phyloP scores from a whole-genome alignment of 2,888 invertebrate species.

The Tanytarsus gracilentus region DNA sequence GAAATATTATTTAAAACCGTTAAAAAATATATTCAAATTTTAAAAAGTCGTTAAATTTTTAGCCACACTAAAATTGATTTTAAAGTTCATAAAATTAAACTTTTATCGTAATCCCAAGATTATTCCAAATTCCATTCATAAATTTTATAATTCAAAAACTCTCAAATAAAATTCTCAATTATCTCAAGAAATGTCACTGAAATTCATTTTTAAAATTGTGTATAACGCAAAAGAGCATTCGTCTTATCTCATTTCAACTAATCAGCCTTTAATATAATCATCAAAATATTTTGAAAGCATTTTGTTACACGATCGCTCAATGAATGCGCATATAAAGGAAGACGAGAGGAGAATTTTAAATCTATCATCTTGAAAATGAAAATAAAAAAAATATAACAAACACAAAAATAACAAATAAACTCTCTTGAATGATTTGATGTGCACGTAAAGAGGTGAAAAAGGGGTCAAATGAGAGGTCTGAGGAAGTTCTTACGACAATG shows the following conservation, averaged over 20 bases:
- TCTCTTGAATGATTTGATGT: slow-evolving; percentile 1
- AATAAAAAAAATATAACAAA: neutral
- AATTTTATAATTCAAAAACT: too few relatives aligned
- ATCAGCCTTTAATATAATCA: slow-evolving; percentile 18
- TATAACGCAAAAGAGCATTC: slow-evolving; percentile 3
- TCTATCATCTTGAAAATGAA: slow-evolving; percentile 16
- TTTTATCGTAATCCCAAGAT: too few relatives aligned
- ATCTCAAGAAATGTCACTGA: too few relatives aligned
- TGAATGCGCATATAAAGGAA: too few relatives aligned
- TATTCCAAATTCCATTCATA: too few relatives aligned
- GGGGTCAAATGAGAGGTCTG: slow-evolving; percentile 24
- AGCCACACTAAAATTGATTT: too few relatives aligned
- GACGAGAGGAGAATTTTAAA: slow-evolving; percentile 8
- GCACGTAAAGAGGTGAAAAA: slow-evolving; percentile 18
- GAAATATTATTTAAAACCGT: too few relatives aligned
- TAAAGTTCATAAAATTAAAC: too few relatives aligned
- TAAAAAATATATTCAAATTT: too few relatives aligned
- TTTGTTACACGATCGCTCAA: neutral
- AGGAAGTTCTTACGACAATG: slow-evolving; percentile 11
- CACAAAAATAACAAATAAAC: slow-evolving; percentile 12
- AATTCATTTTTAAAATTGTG: neutral
- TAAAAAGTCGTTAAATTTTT: too few relatives aligned
- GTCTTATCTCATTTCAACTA: neutral
- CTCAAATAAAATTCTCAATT: too few relatives aligned
- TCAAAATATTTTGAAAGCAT: slow-evolving; percentile 29